Percentiles rank a stretch among this genome's conserved stretches.
Evolutionary conservation across 2,113 vertebrate genomes (phyloP).

Genomic region (Chloroceryle aenea): DNA sequence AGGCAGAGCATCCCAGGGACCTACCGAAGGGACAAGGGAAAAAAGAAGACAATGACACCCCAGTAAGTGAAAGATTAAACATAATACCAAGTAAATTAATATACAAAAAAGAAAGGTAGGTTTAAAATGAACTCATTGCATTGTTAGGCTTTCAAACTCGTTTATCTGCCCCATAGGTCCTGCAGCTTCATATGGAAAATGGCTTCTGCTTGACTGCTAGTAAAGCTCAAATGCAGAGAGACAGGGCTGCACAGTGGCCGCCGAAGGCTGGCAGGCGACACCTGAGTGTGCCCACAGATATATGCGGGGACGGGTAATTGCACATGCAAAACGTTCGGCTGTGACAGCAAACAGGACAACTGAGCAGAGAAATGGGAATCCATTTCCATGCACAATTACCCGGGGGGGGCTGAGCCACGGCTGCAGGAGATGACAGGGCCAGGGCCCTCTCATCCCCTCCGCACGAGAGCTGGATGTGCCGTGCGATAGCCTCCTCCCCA

Average conservation of each 20-base stretch:
- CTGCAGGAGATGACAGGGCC: background rate
- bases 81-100: slow-evolving; percentile 40
- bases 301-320: background rate
- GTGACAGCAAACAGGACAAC: slow-evolving; percentile 38
- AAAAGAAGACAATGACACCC: background rate
- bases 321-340: slow-evolving; percentile 1
- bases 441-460: background rate
- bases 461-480: background rate
- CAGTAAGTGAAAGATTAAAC: slow-evolving; percentile 32
- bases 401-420: background rate
- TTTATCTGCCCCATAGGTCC: slow-evolving; percentile 48
- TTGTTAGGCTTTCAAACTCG: slow-evolving; percentile 7
- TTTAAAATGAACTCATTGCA: slow-evolving; percentile 43
- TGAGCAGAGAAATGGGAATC: slow-evolving; percentile 47
- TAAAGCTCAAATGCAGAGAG: background rate
- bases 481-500: background rate
- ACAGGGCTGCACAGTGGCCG: accelerated
- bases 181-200: slow-evolving; percentile 39
- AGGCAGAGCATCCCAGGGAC: background rate
- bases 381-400: slow-evolving; percentile 36
- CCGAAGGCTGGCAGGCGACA: background rate
- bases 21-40: background rate
- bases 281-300: background rate
- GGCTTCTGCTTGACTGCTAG: slow-evolving; percentile 35
- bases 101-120: background rate